Base-by-base conservation (phyloP, 2,113 vertebrate species). In the Brachionichthys hirsutus region DNA sequence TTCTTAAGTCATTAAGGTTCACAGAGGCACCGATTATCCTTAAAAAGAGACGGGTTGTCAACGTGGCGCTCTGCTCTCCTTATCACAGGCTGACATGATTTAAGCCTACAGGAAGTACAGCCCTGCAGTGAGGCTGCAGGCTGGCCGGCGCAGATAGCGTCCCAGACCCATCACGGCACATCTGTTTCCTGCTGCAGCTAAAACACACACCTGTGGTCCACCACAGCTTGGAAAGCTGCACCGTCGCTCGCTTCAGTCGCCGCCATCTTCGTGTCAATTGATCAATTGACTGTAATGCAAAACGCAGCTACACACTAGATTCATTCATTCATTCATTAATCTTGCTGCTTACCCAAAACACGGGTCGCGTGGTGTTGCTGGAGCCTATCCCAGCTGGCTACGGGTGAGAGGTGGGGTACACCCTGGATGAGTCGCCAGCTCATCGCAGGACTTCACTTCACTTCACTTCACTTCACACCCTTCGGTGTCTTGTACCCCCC, bases 151-250 rank as follows among this genome's bases (percentile, higher is more conserved):
- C 87, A 85, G 90, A 90, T 90, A 90, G 83, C 61, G 78, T 49
- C 70, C 18, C 76, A 69, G 72, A 73, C 65, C 62, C 41, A 66
- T 52, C 87, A 76, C 70, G 45, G 67, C 72, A 85, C 87, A 90
- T 91, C 89, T 89, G 90, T 83, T 90, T 91, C 88, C 88, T 90
- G 86, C 83, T 64, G n/a, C 36, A 42, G 24, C 15, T 50, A 12
- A n/a, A 47, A 47, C 50, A 52, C 30, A 80, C 74, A 87, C 83
- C 75, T 83, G 77, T 48, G 57, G 72, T 47, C 75, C 70, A 84
- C 70, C 80, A n/a, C n/a, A n/a, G n/a, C n/a, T n/a, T n/a, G n/a
- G n/a, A n/a, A n/a, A n/a, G n/a, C n/a, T n/a, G n/a, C n/a, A n/a
- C n/a, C n/a, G n/a, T n/a, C n/a, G n/a, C n/a, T n/a, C n/a, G n/a